Evolutionary conservation across 1,140 invertebrate species (phyloP).

Genomic region (Meloidogyne hapla): DNA sequence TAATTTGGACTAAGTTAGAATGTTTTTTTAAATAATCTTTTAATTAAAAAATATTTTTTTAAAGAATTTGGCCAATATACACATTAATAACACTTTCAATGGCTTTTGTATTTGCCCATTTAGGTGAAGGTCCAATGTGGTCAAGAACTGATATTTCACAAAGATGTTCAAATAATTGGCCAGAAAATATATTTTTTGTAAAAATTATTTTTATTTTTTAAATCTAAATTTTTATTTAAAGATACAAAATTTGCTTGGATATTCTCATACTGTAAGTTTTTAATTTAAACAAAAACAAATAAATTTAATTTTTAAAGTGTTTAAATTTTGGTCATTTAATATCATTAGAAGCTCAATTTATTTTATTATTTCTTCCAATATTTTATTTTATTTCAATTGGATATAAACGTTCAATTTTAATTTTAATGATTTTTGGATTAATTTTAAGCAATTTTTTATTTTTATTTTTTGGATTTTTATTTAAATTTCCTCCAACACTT

Average conservation of each 20-base stretch:
- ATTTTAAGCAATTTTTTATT: constrained; percentile 23
- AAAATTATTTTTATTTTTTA: neutral
- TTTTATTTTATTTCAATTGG: constrained; percentile 20
- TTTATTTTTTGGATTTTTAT: constrained; percentile 28
- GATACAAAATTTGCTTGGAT: constrained; percentile 42
- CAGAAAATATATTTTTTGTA: constrained; percentile 35
- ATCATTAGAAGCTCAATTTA: constrained; percentile 50
- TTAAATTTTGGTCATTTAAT: constrained; percentile 46
- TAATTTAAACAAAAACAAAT: neutral
- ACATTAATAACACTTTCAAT: constrained; percentile 41
- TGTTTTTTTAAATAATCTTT: no score
- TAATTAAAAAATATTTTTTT: neutral
- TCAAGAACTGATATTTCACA: constrained; percentile 44
- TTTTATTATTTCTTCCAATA: constrained; percentile 32
- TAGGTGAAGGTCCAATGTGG: constrained; percentile 52
- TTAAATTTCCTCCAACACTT: constrained; percentile 37
- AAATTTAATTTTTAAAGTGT: constrained; percentile 36
- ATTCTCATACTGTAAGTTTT: constrained; percentile 41
- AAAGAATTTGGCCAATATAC: constrained; percentile 46
- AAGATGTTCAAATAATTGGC: constrained; percentile 38
- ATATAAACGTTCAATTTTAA: constrained; percentile 1
- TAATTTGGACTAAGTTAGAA: no score
- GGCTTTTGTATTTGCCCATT: constrained; percentile 33
- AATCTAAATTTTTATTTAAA: neutral
- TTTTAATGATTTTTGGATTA: constrained; percentile 10